Base-by-base conservation (phyloP, 2,888 invertebrate species). In the Periphyllus acericola region DNA sequence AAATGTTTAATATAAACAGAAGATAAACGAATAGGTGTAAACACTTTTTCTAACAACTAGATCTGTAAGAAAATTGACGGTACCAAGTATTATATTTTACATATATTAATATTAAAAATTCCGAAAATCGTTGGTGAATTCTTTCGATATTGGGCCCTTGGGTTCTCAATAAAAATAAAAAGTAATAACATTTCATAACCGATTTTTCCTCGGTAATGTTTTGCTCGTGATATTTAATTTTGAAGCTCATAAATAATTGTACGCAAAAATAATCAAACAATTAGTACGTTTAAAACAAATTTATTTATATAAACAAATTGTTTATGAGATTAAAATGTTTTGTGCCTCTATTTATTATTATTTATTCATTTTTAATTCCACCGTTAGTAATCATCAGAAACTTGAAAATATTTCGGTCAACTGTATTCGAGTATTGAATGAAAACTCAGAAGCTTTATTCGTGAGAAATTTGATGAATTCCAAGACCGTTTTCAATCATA, bases 71-170 rank as follows among this genome's bases (percentile, higher is more conserved):
- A 80, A 80, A 80, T 66, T 36, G n/a, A 84, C 25, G n/a, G 40
- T 75, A 55, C 36, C 60, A 32, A 82, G 40, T 75, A 75, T 34
- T 81, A n/a, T 66, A 80, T 40, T 40, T 46, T 40, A 71, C 68
- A 52, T 71, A 52, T 71, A 71, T 71, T 40, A 68, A 82, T 71
- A 71, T 71, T 72, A 52, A 71, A 71, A 68, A 81, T 81, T 81
- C 68, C 81, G 25, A 81, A 81, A 68, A 32, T 19, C 60, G n/a
- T 75, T 5, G 2, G 25, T 21, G 60, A 84, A 84, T 84, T 84
- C 83, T 66, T 75, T 25, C 40, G 32, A 75, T 84, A 84, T 84
- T 83, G 29, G 19, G 60, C 36, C 55, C 36, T 34, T 9, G 40
- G 75, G 36, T n/a, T 25, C 9, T 29, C 8, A 29, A 29, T 68